Base-by-base conservation (phyloP, 2,797 vertebrate genomes). In the Morus bassanus region DNA sequence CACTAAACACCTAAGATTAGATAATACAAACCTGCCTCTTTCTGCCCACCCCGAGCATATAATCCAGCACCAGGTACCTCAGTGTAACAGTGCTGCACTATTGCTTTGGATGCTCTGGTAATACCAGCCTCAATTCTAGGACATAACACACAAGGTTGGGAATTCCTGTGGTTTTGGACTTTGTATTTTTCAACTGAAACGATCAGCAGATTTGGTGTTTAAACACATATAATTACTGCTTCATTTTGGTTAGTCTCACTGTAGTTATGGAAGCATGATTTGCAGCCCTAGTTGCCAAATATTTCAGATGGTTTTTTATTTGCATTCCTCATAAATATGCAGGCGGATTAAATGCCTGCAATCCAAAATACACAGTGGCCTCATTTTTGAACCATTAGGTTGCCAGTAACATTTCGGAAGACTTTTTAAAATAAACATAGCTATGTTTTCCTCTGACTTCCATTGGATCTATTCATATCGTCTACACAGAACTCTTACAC, bases 291-390 rank as follows among this genome's bases (percentile, higher is more conserved):
- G 39, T 27, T 88, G 87, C 91, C 94, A 91, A 31, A 81, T 61
- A 92, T 56, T 81, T 93, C 61, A 39, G 53, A 78, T 75, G 50
- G 0, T 43, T 83, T 93, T 90, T 94, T 69, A 63, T 89, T 81
- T 92, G 54, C 51, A 85, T 95, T 95, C 92, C 81, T 92, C 43
- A 81, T 68, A 84, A 92, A 96, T 54, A 81, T 4, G 60, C 82
- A 88, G 56, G 43, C 82, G 91, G 63, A 78, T 81, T 43, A 84
- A 81, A 88, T 51, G 86, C 23, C 82, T 90, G 50, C 65, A 68
- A 88, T 93, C 87, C 57, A 61, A 76, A 89, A 88, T 18, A 84
- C 87, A 89, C 79, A 56, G 33, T 33, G 69, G 63, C 65, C 84
- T 91, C 43, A 61, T 41, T 85, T 92, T 39, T 83, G 79, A 96